Evolutionary conservation across 2,113 vertebrate species (phyloP), one percentile per base, ranked within the genome.

Genomic region (Cepphus grylle): DNA sequence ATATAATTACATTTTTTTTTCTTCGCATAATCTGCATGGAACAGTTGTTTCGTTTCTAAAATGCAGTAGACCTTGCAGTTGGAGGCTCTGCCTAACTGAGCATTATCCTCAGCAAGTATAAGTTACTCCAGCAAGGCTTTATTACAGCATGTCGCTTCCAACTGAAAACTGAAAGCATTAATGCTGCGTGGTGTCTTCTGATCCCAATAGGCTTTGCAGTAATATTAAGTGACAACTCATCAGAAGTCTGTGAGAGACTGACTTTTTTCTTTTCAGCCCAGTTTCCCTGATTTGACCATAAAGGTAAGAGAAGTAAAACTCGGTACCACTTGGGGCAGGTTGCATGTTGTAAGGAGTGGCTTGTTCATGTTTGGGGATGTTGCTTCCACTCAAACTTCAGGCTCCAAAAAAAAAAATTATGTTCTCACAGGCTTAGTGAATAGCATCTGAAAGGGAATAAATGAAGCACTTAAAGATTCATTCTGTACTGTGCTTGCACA

Each of bases 311-410:
- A 90, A 70, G 15, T 8, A 65, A 72, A 58, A 62, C 42, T 50
- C 9, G 2, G 8, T 40, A 45, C 2, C 0, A 0, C 29, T 27
- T 38, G 29, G 32, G 20, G n/a, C 27, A 70, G 25, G 26, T 8
- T 78, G 26, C 6, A 12, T 58, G 20, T 15, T 86, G 30, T 17
- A 12, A 49, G 6, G 11, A 65, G 40, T 23, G n/a, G 6, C 26
- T 79, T 29, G 11, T 22, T 70, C 12, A 6, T 59, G 12, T 49
- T 6, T 74, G 1, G 32, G 7, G 18, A 6, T 53, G 21, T 66
- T 82, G 22, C 13, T 22, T 7, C 5, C 27, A 15, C 19, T 55
- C 26, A 59, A 1, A 77, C 14, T 61, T 40, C 17, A 72, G 32
- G 11, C 10, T 53, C 10, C 12, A 32, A 84, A 67, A n/a, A 21